These are phyloP conservation scores for Spinibarbus caldwelli DNA, from an alignment of 2,797 vertebrate species.

Conservation along the genomic window DNA sequence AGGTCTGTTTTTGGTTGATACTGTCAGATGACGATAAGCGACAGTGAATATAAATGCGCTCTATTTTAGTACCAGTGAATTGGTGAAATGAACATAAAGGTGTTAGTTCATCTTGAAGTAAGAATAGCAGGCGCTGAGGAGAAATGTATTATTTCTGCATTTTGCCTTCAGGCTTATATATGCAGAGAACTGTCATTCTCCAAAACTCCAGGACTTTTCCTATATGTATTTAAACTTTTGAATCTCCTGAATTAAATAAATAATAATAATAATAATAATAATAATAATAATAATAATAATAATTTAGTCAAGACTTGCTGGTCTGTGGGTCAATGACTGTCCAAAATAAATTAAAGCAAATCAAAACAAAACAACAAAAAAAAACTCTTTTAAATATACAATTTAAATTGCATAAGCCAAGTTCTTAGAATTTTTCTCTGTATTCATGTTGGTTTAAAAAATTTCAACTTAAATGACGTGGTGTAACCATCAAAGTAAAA, in stretches of 20 bases:
- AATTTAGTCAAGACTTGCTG: no score
- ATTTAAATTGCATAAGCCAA: not conserved
- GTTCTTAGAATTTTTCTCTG: not conserved
- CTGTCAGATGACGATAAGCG: slow-evolving; percentile 14
- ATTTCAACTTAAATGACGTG: not conserved
- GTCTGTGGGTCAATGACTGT: not conserved
- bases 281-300: not conserved
- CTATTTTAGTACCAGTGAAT: slow-evolving; percentile 15
- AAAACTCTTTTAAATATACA: no score
- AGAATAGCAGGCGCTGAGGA: not conserved
- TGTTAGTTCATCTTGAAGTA: not conserved
- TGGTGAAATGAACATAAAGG: slow-evolving; percentile 7
- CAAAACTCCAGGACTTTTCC: slow-evolving; percentile 17
- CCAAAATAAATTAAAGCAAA: not conserved
- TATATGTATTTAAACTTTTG: not conserved
- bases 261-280: no score
- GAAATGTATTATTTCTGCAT: slow-evolving; percentile 11
- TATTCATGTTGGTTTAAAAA: not conserved
- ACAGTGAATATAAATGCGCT: slow-evolving; percentile 8
- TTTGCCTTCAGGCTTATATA: not conserved
- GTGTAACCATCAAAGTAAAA: not conserved
- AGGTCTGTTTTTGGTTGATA: slow-evolving; percentile 52
- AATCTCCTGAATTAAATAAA: not conserved
- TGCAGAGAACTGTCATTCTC: not conserved
- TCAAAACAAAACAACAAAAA: not conserved